phyloP scores from a whole-genome alignment of 2,113 vertebrate genomes.

The Fulica atra region DNA sequence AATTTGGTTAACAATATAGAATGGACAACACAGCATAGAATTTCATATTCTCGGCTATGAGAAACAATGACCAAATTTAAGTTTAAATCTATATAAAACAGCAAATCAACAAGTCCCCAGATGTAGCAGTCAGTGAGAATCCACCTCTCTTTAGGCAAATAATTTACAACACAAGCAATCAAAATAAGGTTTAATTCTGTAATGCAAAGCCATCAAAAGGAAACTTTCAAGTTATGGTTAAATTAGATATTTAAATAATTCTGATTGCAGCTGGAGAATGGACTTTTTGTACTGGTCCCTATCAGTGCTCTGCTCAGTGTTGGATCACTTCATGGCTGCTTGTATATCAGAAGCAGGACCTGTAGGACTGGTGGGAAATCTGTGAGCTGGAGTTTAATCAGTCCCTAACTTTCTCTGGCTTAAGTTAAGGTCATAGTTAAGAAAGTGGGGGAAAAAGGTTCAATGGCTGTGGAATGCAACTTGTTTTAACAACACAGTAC shows the following conservation, averaged over 20 bases:
- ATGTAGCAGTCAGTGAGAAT: not conserved
- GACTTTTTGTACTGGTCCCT: not conserved
- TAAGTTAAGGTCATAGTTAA: not conserved
- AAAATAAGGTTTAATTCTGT: not conserved
- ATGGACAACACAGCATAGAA: not conserved
- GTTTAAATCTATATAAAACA: not conserved
- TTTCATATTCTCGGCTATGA: not conserved
- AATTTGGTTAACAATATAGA: not conserved
- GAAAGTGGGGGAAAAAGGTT: not conserved
- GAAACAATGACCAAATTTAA: not conserved
- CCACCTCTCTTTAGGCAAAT: not conserved
- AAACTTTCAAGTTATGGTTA: not conserved
- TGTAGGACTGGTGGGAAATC: not conserved
- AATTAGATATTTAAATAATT: not conserved
- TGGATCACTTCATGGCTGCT: accelerated
- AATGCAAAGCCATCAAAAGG: not conserved
- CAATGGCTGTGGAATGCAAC: not conserved
- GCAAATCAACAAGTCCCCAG: not conserved
- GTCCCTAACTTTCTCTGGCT: not conserved
- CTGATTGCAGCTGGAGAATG: not conserved
- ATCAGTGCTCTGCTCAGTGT: not conserved
- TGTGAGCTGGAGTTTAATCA: not conserved
- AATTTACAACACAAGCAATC: not conserved
- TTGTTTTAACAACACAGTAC: not conserved
- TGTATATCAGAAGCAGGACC: not conserved